These are phyloP conservation scores for Forficula auricularia DNA, from an alignment of 1,140 invertebrate genomes.

Conservation along the genomic window DNA sequence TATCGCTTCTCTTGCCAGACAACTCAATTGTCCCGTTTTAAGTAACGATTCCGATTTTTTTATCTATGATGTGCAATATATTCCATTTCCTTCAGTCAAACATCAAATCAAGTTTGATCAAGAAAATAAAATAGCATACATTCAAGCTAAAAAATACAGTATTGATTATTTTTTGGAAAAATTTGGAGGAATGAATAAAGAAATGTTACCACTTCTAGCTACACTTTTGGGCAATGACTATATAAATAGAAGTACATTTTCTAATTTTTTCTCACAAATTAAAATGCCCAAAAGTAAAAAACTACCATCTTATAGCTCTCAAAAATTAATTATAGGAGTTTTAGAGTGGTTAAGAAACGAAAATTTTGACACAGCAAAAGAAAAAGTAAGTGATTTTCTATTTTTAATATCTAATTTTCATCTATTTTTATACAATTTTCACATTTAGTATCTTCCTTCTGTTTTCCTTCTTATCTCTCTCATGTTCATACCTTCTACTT, in stretches of 20 bases:
- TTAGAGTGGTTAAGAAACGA: constrained; percentile 56
- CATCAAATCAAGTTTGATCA: constrained; percentile 12
- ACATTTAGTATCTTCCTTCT: no score
- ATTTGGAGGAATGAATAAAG: constrained; percentile 43
- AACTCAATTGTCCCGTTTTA: constrained; percentile 62
- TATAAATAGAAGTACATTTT: constrained; percentile 45
- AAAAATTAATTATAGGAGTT: constrained; percentile 41
- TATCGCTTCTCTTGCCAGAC: constrained; percentile 55
- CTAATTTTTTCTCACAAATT: constrained; percentile 47
- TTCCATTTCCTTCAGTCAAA: constrained; percentile 50
- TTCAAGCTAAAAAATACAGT: constrained; percentile 52
- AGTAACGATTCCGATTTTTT: constrained; percentile 86
- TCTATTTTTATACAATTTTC: constrained; percentile 6
- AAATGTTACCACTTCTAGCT: constrained; percentile 57
- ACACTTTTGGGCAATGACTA: constrained; percentile 76
- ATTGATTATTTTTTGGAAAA: constrained; percentile 45
- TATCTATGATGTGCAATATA: constrained; percentile 64
- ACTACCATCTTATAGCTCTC: constrained; percentile 35
- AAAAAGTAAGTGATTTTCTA: constrained; percentile 23
- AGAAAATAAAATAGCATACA: constrained; percentile 8
- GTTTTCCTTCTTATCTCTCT: no score
- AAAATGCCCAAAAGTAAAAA: constrained; percentile 39
- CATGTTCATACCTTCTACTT: no score
- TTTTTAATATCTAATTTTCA: background rate
- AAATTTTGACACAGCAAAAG: constrained; percentile 44